A percentile compares a stretch with the other conserved stretches of the same genome.
These are phyloP conservation scores for Diogma glabrata DNA, from an alignment of 2,888 invertebrate genomes.

Conservation along the genomic window DNA sequence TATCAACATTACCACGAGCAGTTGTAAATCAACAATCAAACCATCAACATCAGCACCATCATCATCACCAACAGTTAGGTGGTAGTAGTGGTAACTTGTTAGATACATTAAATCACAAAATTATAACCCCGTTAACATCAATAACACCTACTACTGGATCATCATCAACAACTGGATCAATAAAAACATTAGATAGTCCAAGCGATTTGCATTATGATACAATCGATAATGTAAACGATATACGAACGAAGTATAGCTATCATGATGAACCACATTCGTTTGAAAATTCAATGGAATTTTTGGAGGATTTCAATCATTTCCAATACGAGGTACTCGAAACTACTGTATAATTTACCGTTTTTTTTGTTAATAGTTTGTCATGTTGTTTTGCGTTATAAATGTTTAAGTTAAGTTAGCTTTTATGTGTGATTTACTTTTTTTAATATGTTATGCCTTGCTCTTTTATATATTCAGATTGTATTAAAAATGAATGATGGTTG, in stretches of 20 bases:
- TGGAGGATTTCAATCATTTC: conserved; percentile 24
- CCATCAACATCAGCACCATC: conserved; percentile 13
- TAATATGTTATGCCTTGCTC: too few relatives aligned
- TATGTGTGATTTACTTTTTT: too few relatives aligned
- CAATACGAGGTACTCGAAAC: conserved; percentile 54
- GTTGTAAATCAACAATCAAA: conserved; percentile 10
- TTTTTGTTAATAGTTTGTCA: too few relatives aligned
- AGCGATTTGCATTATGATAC: conserved; percentile 24
- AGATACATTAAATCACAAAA: conserved; percentile 9
- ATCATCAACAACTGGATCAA: conserved; percentile 13
- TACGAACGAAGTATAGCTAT: conserved; percentile 18
- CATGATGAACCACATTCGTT: conserved; percentile 27
- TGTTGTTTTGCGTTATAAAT: too few relatives aligned
- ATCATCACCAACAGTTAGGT: conserved; percentile 6
- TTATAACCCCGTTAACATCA: conserved; percentile 4
- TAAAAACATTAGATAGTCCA: conserved; percentile 5
- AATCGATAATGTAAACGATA: conserved; percentile 17
- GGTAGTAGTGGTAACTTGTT: conserved; percentile 4
- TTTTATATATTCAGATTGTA: too few relatives aligned
- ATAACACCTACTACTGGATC: conserved; percentile 23
- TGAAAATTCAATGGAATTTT: conserved; percentile 26
- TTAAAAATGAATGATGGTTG: too few relatives aligned
- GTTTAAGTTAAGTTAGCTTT: too few relatives aligned
- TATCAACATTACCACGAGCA: conserved; percentile 9
- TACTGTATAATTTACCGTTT: conserved; percentile 53